These are phyloP conservation scores for Xiphophorus birchmanni DNA, from an alignment of 2,797 vertebrate species.

Conservation along the genomic window DNA sequence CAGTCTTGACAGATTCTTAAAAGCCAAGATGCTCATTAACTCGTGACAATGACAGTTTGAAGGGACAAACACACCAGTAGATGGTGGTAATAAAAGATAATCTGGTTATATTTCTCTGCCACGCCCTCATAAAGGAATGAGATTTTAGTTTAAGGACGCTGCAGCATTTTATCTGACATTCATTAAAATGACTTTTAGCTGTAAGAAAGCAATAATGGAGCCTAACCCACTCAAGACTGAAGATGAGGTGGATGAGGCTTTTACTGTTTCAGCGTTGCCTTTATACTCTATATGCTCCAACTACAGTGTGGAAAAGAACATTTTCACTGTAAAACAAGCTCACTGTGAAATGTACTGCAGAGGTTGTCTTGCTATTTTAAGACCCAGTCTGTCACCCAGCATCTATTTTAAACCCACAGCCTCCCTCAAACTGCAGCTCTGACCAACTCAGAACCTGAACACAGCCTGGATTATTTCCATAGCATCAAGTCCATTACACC, in stretches of 20 bases:
- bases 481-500: background rate
- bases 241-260: background rate
- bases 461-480: background rate
- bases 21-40: background rate
- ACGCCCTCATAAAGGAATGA: background rate
- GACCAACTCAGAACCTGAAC: background rate
- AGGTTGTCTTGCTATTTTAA: slow-evolving; percentile 26
- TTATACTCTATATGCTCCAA: background rate
- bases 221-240: background rate
- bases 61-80: background rate
- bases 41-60: background rate
- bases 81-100: background rate
- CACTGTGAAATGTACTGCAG: background rate
- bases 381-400: background rate
- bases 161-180: background rate
- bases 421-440: slow-evolving; percentile 2
- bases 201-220: background rate
- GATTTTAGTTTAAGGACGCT: background rate
- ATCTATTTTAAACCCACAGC: slow-evolving; percentile 3
- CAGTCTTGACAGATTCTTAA: background rate
- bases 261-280: background rate
- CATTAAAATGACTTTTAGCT: background rate
- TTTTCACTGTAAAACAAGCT: background rate
- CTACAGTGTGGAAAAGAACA: background rate
- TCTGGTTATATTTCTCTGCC: background rate